Evolutionary conservation across 2,797 vertebrate species (phyloP), one percentile per base, ranked within the genome.

Genomic region (Tapirus indicus): DNA sequence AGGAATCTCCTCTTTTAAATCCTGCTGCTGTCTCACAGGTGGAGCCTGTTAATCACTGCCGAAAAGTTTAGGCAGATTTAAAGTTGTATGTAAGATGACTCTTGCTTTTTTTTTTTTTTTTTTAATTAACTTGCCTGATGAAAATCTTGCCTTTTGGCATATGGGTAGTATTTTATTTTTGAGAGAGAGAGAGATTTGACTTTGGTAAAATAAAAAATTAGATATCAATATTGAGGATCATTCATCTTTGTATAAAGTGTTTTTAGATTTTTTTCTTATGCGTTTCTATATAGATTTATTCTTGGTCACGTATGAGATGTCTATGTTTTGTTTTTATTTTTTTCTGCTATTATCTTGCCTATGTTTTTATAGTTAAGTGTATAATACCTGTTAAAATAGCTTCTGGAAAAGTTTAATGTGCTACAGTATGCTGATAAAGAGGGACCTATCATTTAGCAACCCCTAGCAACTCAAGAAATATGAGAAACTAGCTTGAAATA

Each of bases 351-450:
- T 52, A 49, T 83, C 35, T 38, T 69, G 35, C 35, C 32, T 38
- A 23, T 54, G 69, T 95, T 95, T 95, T 86, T 91, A 68, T 97
- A 87, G 84, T 72, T 94, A 87, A 84, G 84, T 93, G 3, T 49
- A 25, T 88, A 16, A 49, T 86, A 75, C 4, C 7, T 92, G 12
- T 95, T 95, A 91, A 82, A 95, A 88, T 72, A 88, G 13, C 25
- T 91, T 88, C 56, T 74, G 69, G 64, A 64, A 87, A 92, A 97
- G 32, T 72, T 94, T 92, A 60, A 3, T 75, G 6, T 75, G 13
- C 52, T 79, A 27, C 27, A 18, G 7, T 87, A 3, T 83, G 25
- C n/a, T 75, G 27, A 6, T 78, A 88, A 54, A 52, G 29, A 95
- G 74, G 66, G 21, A 5, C 20, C 29, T 92, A 20, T 95, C n/a